phyloP scores from a whole-genome alignment of 2,797 vertebrate species.

The Cuculus canorus region DNA sequence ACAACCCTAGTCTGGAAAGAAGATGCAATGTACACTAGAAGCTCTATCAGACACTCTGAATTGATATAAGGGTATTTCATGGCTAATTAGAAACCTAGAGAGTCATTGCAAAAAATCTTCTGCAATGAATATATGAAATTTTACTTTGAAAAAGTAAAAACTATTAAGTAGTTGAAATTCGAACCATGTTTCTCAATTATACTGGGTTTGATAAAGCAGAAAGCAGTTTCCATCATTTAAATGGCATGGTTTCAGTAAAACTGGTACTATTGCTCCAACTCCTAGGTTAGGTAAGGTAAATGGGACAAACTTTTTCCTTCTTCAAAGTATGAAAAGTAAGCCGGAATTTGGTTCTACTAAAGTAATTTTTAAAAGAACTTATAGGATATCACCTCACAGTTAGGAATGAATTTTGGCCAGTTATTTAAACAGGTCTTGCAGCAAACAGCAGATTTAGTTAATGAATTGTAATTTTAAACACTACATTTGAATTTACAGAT shows the following conservation, averaged over 20 bases:
- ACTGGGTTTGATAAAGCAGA: neutral
- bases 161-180: neutral
- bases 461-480: neutral
- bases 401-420: neutral
- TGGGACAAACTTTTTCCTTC: neutral
- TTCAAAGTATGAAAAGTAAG: neutral
- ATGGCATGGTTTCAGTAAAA: neutral
- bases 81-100: neutral
- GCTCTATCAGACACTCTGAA: neutral
- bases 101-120: neutral
- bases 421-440: neutral
- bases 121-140: neutral
- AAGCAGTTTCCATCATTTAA: neutral
- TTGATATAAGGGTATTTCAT: fast-evolving
- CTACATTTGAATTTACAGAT: neutral
- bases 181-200: neutral
- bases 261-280: neutral
- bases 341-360: neutral
- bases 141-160: neutral
- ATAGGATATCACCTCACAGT: neutral
- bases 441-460: neutral
- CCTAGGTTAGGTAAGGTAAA: neutral
- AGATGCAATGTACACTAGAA: neutral
- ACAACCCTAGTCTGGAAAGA: neutral
- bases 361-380: neutral